A percentile compares a stretch with the other conserved stretches of the same genome.
Evolutionary conservation across 2,888 invertebrate species (phyloP).

Genomic region (Troides aeacus): DNA sequence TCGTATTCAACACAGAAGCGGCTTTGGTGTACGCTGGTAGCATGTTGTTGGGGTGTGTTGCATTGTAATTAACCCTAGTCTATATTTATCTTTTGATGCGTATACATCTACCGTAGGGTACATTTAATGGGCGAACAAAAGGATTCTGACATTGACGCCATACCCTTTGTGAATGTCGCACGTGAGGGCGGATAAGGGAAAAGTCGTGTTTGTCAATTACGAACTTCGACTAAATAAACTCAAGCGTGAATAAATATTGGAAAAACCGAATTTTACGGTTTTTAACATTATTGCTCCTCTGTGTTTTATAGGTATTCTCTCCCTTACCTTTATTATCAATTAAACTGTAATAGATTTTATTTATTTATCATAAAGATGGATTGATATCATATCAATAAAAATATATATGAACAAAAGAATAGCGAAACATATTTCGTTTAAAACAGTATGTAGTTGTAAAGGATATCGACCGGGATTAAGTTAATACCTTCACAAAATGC

Average conservation of each 20-base stretch:
- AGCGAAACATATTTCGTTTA: too few relatives aligned
- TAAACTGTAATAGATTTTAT: too few relatives aligned
- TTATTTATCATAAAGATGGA: too few relatives aligned
- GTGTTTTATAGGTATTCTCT: neutral
- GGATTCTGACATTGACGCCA: constrained; percentile 27
- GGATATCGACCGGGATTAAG: too few relatives aligned
- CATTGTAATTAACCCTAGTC: constrained; percentile 32
- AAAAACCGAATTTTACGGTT: neutral
- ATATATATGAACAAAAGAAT: too few relatives aligned
- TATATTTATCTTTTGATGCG: constrained; percentile 18
- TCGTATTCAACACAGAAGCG: constrained; percentile 33
- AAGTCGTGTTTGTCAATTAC: constrained; percentile 28
- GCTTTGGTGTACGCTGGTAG: constrained; percentile 37
- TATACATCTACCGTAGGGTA: constrained; percentile 20
- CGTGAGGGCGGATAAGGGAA: constrained; percentile 12
- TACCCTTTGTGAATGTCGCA: constrained; percentile 20
- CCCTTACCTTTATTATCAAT: too few relatives aligned
- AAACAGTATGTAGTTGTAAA: too few relatives aligned
- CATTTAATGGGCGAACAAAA: constrained; percentile 21
- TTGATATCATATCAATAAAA: too few relatives aligned
- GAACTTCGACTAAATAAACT: constrained; percentile 6
- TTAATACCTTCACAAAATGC: too few relatives aligned
- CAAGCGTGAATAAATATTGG: constrained; percentile 5
- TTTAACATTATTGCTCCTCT: neutral
- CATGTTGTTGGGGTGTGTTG: constrained; percentile 36